Percentiles rank a stretch among this genome's conserved stretches.
These are phyloP conservation scores for Rhaphigaster nebulosa DNA, from an alignment of 2,888 invertebrate genomes.

Conservation along the genomic window DNA sequence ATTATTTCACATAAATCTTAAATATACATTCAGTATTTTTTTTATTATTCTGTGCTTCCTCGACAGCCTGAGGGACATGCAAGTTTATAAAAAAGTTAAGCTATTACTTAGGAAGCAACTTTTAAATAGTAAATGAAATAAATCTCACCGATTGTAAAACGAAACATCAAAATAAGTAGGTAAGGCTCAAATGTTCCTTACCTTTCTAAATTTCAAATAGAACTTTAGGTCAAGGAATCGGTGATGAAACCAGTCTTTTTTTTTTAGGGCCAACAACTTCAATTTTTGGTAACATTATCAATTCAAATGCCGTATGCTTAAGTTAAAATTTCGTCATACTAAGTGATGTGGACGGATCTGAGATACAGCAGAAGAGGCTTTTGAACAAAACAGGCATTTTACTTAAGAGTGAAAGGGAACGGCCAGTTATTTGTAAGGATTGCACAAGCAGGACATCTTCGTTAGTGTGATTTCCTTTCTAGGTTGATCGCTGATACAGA, in stretches of 20 bases:
- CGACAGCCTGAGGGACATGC: too few relatives aligned
- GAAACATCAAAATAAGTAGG: not conserved
- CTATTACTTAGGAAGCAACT: not conserved
- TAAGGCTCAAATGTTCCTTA: not conserved
- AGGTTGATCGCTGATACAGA: not conserved
- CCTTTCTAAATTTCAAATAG: not conserved
- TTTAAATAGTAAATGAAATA: not conserved
- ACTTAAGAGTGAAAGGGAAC: constrained; percentile 11
- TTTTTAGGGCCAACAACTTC: not conserved
- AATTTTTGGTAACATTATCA: not conserved
- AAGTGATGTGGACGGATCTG: not conserved
- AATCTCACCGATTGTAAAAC: not conserved
- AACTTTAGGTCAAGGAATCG: not conserved
- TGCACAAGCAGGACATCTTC: constrained; percentile 6
- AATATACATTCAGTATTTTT: too few relatives aligned
- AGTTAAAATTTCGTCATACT: not conserved
- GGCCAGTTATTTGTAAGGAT: not conserved
- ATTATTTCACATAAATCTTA: too few relatives aligned
- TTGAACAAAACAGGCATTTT: not conserved
- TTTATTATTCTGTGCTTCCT: too few relatives aligned
- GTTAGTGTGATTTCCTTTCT: constrained; percentile 3
- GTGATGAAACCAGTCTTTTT: not conserved
- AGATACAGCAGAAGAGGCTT: not conserved
- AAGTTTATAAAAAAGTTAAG: not conserved
- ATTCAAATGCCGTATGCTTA: not conserved